Base-by-base conservation (phyloP, 2,797 vertebrate genomes). In the Lepilemur septentrionalis region DNA sequence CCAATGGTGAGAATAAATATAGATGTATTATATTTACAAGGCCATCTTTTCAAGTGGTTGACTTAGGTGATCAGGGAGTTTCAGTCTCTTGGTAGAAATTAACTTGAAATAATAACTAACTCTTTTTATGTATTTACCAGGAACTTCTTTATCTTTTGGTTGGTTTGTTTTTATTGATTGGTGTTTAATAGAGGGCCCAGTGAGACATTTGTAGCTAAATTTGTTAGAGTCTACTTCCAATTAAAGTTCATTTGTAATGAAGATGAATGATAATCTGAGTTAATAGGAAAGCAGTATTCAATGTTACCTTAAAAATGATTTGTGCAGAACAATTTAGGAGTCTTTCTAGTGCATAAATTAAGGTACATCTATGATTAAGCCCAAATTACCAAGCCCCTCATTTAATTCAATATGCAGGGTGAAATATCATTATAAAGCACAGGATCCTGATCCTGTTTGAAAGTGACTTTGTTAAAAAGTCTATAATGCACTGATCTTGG, bases 201-300 rank as follows among this genome's bases (percentile, higher is more conserved):
- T 81, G 96, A 97, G 95, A 97, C 89, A 79, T 93, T 93, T 91
- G 96, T 84, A 97, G 72, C 89, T 95, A 93, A 96, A 97, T 97
- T 93, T 96, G 75, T 97, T 97, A 96, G 95, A 67, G 94, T 65
- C 78, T 93, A 96, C 92, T 97, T 97, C 48, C 86, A 97, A 96
- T 97, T 97, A 97, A 95, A 87, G 80, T 94, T 96, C 86, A 84
- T 89, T 97, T 97, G 55, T 97, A 97, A 96, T 97, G 93, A 96
- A 98, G 95, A 97, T 93, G 82, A 97, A 97, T 96, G 94, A 94
- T 97, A 95, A 97, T 95, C 79, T 65, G 86, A 96, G 83, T 84
- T 96, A 97, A 95, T 76, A 95, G 80, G 67, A 93, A 89, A 97
- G 57, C 38, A 22, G 65, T 78, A 52, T 72, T 92, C 87, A 91